These are phyloP conservation scores for Tholera decimalis DNA, from an alignment of 2,888 invertebrate species.

Conservation along the genomic window DNA sequence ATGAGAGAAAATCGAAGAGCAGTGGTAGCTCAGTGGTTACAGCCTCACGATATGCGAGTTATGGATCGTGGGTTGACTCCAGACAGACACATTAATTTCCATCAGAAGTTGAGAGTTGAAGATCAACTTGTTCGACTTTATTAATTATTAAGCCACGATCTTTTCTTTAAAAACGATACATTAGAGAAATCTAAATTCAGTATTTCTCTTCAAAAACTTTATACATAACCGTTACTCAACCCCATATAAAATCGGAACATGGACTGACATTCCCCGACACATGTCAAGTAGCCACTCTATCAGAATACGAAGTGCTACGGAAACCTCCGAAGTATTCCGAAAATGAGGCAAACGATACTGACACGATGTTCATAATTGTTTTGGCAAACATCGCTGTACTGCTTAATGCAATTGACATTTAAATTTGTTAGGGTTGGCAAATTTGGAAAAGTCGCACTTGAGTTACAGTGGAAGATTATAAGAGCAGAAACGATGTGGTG, in stretches of 20 bases:
- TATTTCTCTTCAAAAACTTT: slow-evolving; percentile 12
- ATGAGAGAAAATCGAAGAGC: too few species aligned
- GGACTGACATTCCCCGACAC: slow-evolving; percentile 26
- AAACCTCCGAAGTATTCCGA: slow-evolving; percentile 43
- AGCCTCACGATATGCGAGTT: too few species aligned
- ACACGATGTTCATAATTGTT: slow-evolving; percentile 44
- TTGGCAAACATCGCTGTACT: slow-evolving; percentile 49
- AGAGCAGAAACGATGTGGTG: not conserved
- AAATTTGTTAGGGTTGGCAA: slow-evolving; percentile 43
- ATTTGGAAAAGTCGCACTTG: not conserved
- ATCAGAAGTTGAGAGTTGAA: too few species aligned
- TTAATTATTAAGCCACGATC: too few species aligned
- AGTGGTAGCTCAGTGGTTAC: too few species aligned
- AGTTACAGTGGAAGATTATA: not conserved
- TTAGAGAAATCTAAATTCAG: slow-evolving; percentile 9
- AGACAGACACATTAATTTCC: too few species aligned
- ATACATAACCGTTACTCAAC: slow-evolving; percentile 32
- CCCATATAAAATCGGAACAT: slow-evolving; percentile 42
- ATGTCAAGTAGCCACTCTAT: slow-evolving; percentile 43
- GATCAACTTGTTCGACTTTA: too few species aligned
- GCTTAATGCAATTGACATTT: slow-evolving; percentile 26
- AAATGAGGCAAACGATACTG: slow-evolving; percentile 34
- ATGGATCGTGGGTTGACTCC: too few species aligned
- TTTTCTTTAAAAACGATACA: not conserved
- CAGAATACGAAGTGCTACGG: slow-evolving; percentile 57